Percentiles rank a stretch among this genome's conserved stretches.
phyloP scores from a whole-genome alignment of 2,113 vertebrate species.

The Noturus placidus region DNA sequence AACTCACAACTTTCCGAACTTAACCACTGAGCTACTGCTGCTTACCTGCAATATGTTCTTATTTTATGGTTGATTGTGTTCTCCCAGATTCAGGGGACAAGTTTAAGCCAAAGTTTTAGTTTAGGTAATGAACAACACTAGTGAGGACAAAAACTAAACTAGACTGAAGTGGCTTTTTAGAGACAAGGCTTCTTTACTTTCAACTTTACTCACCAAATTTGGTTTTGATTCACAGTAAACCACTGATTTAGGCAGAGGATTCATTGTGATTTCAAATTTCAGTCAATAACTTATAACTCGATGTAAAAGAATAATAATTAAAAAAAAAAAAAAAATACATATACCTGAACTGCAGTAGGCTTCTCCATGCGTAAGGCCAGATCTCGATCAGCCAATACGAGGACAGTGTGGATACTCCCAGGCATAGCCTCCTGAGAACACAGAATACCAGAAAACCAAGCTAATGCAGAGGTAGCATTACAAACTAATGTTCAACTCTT shows the following conservation, averaged over 20 bases:
- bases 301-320: not conserved
- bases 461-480: not conserved
- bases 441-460: not conserved
- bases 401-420: constrained; percentile 75
- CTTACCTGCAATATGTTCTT: not conserved
- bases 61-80: not conserved
- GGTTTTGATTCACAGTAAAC: not conserved
- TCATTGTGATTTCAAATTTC: not conserved
- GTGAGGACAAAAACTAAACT: not conserved
- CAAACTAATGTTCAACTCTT: not conserved
- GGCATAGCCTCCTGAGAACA: constrained; percentile 68
- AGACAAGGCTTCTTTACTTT: not conserved
- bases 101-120: not conserved
- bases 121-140: not conserved
- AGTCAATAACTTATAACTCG: not conserved
- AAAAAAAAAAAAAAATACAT: not conserved
- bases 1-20: no score
- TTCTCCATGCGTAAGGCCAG: constrained; percentile 70
- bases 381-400: constrained; percentile 80
- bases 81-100: not conserved
- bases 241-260: not conserved
- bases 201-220: not conserved
- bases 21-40: not conserved
- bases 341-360: constrained; percentile 77
- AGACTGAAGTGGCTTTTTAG: not conserved